These are phyloP conservation scores for Hestina assimilis DNA, from an alignment of 1,140 invertebrate genomes.

Conservation along the genomic window DNA sequence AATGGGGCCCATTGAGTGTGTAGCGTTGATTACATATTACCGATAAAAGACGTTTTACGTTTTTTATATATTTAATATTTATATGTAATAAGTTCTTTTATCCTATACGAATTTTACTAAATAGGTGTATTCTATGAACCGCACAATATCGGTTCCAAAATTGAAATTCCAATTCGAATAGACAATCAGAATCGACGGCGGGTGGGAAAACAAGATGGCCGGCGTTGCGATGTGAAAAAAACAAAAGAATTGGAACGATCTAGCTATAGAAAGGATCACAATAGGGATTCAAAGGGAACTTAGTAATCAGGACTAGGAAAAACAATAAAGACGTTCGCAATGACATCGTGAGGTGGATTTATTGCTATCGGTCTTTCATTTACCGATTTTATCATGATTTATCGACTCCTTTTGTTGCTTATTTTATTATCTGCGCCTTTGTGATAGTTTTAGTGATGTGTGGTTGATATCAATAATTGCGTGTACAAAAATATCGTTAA, in stretches of 20 bases:
- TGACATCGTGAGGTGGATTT: slow-evolving; percentile 16
- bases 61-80: too few species aligned
- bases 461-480: background rate
- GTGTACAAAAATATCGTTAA: too few species aligned
- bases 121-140: too few species aligned
- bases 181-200: slow-evolving; percentile 27
- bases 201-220: slow-evolving; percentile 29
- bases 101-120: too few species aligned
- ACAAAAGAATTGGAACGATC: slow-evolving; percentile 15
- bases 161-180: slow-evolving; percentile 30
- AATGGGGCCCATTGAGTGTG: too few species aligned
- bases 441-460: background rate
- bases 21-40: too few species aligned
- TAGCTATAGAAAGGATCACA: slow-evolving; percentile 21
- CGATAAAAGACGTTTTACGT: too few species aligned
- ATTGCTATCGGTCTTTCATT: slow-evolving; percentile 6
- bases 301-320: slow-evolving; percentile 16
- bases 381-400: slow-evolving; percentile 6
- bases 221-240: slow-evolving; percentile 33
- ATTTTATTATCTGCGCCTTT: background rate
- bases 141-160: slow-evolving; percentile 23
- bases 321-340: slow-evolving; percentile 16
- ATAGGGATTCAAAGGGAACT: slow-evolving; percentile 17
- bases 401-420: background rate
- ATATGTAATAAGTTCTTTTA: too few species aligned